These are phyloP conservation scores for Herpailurus yagouaroundi DNA, from an alignment of 2,113 vertebrate genomes.

Conservation along the genomic window DNA sequence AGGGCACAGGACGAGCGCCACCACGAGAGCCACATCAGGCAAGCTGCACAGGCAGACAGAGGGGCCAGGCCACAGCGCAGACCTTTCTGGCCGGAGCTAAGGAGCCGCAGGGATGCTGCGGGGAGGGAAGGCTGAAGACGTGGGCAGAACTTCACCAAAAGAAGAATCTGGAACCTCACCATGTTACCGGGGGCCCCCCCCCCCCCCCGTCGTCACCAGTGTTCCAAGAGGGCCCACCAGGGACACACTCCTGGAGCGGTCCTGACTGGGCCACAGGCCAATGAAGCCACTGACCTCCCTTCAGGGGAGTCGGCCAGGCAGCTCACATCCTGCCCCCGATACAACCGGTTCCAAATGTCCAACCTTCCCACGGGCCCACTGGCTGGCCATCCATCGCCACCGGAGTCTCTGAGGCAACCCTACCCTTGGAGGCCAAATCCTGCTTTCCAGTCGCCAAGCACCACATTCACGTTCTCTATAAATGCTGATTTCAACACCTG, in stretches of 20 bases:
- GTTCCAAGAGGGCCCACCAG: not conserved
- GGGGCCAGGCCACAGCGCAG: not conserved
- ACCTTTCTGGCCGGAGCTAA: not conserved
- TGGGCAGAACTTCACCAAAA: accelerated
- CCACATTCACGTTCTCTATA: not conserved
- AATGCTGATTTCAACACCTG: not conserved
- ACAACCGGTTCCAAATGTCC: too few species aligned
- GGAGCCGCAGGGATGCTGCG: accelerated
- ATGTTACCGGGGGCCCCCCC: too few species aligned
- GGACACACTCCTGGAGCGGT: too few species aligned
- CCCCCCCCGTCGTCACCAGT: accelerated
- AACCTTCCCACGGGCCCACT: accelerated
- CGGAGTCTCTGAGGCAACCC: not conserved
- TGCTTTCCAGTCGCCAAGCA: not conserved
- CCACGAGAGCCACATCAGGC: accelerated
- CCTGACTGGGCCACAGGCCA: not conserved
- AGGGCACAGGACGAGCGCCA: accelerated
- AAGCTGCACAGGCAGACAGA: not conserved
- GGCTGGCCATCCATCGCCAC: not conserved
- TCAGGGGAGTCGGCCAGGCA: accelerated
- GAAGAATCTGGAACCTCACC: not conserved
- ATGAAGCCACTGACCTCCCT: accelerated
- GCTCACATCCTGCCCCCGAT: accelerated
- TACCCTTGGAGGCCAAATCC: not conserved
- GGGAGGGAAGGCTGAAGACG: not conserved